These are phyloP conservation scores for Spodoptera frugiperda DNA, from an alignment of 1,140 invertebrate genomes.

Conservation along the genomic window DNA sequence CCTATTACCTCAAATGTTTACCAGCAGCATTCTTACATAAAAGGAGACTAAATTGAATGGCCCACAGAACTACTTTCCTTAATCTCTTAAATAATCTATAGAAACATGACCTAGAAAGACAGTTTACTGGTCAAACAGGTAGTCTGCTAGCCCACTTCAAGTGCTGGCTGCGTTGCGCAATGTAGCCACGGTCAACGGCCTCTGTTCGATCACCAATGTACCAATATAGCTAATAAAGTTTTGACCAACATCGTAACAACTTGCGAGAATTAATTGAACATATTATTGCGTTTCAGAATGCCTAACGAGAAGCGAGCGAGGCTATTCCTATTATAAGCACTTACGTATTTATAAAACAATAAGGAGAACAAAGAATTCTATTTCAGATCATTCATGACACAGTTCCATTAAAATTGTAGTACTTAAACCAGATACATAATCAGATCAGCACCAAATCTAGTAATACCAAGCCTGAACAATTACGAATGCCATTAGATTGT, in stretches of 20 bases:
- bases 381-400: background rate
- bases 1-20: too few relatives aligned
- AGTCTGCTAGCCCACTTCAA: slow-evolving; percentile 25
- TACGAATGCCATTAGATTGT: too few relatives aligned
- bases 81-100: background rate
- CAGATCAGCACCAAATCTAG: too few relatives aligned
- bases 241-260: slow-evolving; percentile 4
- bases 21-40: too few relatives aligned
- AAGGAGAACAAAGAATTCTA: background rate
- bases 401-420: too few relatives aligned
- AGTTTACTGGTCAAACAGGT: slow-evolving; percentile 23
- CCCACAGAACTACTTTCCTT: background rate
- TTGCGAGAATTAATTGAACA: slow-evolving; percentile 22
- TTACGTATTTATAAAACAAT: background rate
- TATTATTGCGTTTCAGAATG: background rate
- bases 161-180: slow-evolving; percentile 15
- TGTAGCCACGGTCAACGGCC: slow-evolving; percentile 9
- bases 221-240: slow-evolving; percentile 23
- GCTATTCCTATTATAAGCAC: background rate
- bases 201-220: background rate
- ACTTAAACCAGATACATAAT: too few relatives aligned
- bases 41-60: background rate
- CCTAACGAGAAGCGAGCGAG: background rate
- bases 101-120: slow-evolving; percentile 23
- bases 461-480: too few relatives aligned